A percentile compares a stretch with the other conserved stretches of the same genome.
Conservation (phyloP, 1,140 invertebrate genomes). For the Temnothorax nylanderi region DNA sequence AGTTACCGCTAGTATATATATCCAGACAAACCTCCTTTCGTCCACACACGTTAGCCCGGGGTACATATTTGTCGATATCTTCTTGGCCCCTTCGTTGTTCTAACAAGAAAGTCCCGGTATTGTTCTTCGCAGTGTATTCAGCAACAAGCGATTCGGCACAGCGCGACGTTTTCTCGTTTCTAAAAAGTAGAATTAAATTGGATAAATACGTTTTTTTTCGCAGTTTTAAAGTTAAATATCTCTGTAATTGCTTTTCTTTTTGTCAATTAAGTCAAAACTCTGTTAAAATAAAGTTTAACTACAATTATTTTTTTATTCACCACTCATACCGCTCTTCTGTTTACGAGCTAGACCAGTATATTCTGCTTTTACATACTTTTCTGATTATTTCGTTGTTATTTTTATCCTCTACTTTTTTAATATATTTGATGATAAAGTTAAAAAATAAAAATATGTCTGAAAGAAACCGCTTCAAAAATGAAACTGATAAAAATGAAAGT, state of each 20-base stretch:
- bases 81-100: constrained; percentile 3
- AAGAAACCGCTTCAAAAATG: background rate
- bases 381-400: background rate
- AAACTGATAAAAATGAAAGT: constrained; percentile 5
- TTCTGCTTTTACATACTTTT: constrained; percentile 6
- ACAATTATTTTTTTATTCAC: background rate
- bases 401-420: background rate
- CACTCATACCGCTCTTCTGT: background rate
- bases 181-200: background rate
- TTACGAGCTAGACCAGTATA: background rate
- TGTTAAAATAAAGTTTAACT: background rate
- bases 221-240: background rate
- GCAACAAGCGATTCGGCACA: background rate
- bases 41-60: constrained; percentile 32
- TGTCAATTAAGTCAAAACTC: background rate
- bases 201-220: background rate
- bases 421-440: too few relatives aligned
- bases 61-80: constrained; percentile 31
- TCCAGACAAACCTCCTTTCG: constrained; percentile 23
- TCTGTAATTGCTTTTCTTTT: background rate
- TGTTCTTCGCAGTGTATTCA: background rate
- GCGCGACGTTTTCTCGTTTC: background rate
- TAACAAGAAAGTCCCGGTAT: constrained; percentile 6
- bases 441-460: background rate
- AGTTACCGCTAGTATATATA: constrained; percentile 53